Percentiles rank a stretch among this genome's conserved stretches.
Conservation (phyloP, 2,797 vertebrate genomes). For the Scyliorhinus canicula region DNA sequence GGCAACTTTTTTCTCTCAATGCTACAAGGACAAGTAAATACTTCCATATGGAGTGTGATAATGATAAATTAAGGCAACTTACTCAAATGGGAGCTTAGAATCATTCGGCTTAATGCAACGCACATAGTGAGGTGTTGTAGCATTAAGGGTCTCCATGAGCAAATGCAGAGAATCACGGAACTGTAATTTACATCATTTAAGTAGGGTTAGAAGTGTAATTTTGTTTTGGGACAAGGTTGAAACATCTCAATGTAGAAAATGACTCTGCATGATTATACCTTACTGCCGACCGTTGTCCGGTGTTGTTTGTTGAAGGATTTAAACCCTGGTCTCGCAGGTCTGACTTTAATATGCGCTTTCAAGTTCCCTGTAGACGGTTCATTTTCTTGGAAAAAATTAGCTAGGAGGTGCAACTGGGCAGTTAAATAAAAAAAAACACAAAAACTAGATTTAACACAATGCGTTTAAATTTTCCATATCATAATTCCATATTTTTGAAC, state of each 20-base stretch:
- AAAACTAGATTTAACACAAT: not conserved
- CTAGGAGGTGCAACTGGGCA: constrained; percentile 74
- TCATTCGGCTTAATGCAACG: constrained; percentile 97
- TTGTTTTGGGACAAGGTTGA: not conserved
- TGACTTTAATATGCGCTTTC: constrained; percentile 67
- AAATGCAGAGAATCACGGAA: constrained; percentile 84
- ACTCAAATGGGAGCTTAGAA: constrained; percentile 87
- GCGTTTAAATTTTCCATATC: not conserved
- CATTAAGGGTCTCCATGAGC: constrained; percentile 90
- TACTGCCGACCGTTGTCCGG: constrained; percentile 81
- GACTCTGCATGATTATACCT: constrained; percentile 60
- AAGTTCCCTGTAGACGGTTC: constrained; percentile 49
- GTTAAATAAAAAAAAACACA: constrained; percentile 40
- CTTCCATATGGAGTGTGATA: not conserved
- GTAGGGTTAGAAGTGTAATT: not conserved
- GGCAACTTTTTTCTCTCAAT: not conserved
- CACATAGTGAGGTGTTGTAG: constrained; percentile 92
- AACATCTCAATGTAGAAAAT: not conserved
- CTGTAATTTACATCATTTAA: constrained; percentile 53
- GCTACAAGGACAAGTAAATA: not conserved
- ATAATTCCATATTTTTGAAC: not conserved
- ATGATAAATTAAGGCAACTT: constrained; percentile 51
- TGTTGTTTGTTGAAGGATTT: constrained; percentile 83
- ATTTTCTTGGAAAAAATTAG: constrained; percentile 79
- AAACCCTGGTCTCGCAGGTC: constrained; percentile 71